Percentiles rank a stretch among this genome's conserved stretches.
Conservation (phyloP, 2,888 invertebrate genomes). For the Chorisops tibialis region DNA sequence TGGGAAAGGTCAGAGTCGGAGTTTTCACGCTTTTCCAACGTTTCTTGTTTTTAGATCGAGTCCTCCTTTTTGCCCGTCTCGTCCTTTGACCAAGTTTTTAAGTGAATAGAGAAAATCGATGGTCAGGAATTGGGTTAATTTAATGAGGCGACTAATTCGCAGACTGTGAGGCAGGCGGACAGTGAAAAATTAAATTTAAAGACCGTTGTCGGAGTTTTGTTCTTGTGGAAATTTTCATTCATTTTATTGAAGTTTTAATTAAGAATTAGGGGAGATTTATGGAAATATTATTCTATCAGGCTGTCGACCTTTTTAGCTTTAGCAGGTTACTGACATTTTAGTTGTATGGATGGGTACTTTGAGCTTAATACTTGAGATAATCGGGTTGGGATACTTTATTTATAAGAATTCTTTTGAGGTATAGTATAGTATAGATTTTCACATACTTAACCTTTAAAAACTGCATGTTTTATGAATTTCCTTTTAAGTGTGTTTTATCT, state of each 20-base stretch:
- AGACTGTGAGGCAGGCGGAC: not conserved
- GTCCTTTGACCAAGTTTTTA: constrained; percentile 27
- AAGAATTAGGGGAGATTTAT: too few relatives aligned
- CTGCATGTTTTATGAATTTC: too few relatives aligned
- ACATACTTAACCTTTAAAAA: too few relatives aligned
- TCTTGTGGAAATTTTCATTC: too few relatives aligned
- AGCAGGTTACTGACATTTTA: not conserved
- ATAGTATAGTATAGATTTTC: too few relatives aligned
- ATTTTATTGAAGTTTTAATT: too few relatives aligned
- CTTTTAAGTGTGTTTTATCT: too few relatives aligned
- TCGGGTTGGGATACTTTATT: too few relatives aligned
- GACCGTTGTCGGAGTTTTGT: too few relatives aligned
- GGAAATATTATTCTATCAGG: not conserved
- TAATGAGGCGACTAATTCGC: constrained; percentile 27
- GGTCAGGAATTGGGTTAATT: constrained; percentile 34
- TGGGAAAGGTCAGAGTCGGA: constrained; percentile 29
- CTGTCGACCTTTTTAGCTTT: constrained; percentile 19
- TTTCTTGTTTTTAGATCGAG: constrained; percentile 5
- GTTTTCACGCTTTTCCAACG: constrained; percentile 14
- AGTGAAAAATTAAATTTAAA: constrained; percentile 11
- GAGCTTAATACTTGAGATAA: too few relatives aligned
- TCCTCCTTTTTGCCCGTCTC: constrained; percentile 27
- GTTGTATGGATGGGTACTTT: too few relatives aligned
- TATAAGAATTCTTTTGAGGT: too few relatives aligned
- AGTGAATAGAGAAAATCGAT: constrained; percentile 30